Percentiles rank a stretch among this genome's conserved stretches.
Evolutionary conservation across 2,113 vertebrate genomes (phyloP).

Genomic region (Uropsilus gracilis): DNA sequence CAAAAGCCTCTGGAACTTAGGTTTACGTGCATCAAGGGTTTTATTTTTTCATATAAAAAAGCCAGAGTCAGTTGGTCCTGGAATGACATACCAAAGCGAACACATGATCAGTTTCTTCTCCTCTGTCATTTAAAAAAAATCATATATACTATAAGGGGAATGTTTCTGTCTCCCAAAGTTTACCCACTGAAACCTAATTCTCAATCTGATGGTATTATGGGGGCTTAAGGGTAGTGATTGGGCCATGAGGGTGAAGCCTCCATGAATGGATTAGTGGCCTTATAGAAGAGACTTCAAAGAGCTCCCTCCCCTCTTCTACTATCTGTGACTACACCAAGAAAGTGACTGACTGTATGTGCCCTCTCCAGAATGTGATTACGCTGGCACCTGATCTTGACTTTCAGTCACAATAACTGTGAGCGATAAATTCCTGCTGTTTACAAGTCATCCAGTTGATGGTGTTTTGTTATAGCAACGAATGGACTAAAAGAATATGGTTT

Average conservation of each 20-base stretch:
- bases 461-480: neutral
- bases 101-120: neutral
- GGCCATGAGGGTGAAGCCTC: neutral
- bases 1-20: neutral
- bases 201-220: neutral
- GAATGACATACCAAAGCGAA: neutral
- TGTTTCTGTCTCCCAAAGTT: neutral
- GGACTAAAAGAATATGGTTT: neutral
- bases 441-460: neutral
- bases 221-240: neutral
- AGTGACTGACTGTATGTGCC: neutral
- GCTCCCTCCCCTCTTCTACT: neutral
- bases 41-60: neutral
- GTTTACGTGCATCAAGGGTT: slow-evolving; percentile 24
- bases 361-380: neutral
- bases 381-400: neutral
- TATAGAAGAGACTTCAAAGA: neutral
- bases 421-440: neutral
- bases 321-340: neutral
- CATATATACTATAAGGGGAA: neutral
- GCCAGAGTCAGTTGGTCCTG: neutral
- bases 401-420: neutral
- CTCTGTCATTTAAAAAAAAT: neutral
- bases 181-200: neutral
- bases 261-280: neutral